Evolutionary conservation across 1,140 invertebrate species (phyloP).

Genomic region (Gryllus bimaculatus): DNA sequence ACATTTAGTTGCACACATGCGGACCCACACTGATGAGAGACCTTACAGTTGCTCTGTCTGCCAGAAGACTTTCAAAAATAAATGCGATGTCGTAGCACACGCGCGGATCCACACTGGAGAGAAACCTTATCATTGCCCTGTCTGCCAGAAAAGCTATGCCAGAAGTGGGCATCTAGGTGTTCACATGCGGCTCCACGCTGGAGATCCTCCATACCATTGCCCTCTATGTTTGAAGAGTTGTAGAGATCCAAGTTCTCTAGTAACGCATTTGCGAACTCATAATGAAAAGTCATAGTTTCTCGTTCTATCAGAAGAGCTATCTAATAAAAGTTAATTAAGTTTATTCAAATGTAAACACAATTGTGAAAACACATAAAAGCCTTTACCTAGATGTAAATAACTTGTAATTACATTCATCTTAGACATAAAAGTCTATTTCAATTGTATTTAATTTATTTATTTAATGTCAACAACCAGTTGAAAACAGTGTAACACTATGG

Average conservation of each 20-base stretch:
- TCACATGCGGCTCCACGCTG: constrained; percentile 22
- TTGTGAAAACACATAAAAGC: too few relatives aligned
- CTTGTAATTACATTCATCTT: too few relatives aligned
- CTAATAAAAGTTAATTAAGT: too few relatives aligned
- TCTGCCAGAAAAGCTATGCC: constrained; percentile 47
- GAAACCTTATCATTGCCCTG: constrained; percentile 31
- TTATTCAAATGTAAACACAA: too few relatives aligned
- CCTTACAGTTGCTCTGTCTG: too few relatives aligned
- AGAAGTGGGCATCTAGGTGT: background rate
- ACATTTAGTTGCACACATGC: constrained; percentile 30
- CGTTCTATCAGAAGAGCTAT: too few relatives aligned
- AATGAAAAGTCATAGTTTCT: constrained; percentile 15
- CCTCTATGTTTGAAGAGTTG: constrained; percentile 40
- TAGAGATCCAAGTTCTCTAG: constrained; percentile 29
- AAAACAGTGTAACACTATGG: too few relatives aligned
- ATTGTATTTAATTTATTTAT: too few relatives aligned
- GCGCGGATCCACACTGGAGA: constrained; percentile 26
- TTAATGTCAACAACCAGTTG: too few relatives aligned
- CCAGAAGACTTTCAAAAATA: constrained; percentile 25
- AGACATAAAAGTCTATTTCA: too few relatives aligned
- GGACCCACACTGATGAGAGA: constrained; percentile 25
- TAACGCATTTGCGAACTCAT: constrained; percentile 30
- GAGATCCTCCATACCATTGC: constrained; percentile 32
- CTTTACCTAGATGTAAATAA: too few relatives aligned
- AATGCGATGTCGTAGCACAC: constrained; percentile 24